Conservation (phyloP, 1,140 invertebrate genomes). For the Eulimnadia texana region DNA sequence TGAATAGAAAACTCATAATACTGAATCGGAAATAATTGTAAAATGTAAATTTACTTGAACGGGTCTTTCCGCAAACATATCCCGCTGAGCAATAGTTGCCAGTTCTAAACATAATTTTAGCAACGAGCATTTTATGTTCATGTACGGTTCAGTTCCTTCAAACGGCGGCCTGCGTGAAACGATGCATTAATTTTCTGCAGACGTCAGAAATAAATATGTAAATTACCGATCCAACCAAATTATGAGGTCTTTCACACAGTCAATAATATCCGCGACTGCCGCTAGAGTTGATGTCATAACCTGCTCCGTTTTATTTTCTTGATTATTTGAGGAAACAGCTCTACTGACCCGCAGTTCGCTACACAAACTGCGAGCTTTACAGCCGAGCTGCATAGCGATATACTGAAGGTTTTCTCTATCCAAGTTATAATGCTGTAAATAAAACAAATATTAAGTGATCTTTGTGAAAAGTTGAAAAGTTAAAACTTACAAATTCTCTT, state of each 20-base stretch:
- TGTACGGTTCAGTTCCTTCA: constrained; percentile 48
- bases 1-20: not conserved
- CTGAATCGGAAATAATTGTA: no score
- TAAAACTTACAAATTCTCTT: constrained; percentile 58
- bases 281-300: constrained; percentile 67
- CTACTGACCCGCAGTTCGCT: constrained; percentile 41
- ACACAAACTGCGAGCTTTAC: constrained; percentile 61
- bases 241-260: constrained; percentile 69
- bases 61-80: constrained; percentile 67
- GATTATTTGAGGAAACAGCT: constrained; percentile 39
- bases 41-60: constrained; percentile 36
- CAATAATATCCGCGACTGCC: constrained; percentile 65
- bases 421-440: constrained; percentile 64
- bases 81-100: constrained; percentile 69
- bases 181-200: constrained; percentile 7
- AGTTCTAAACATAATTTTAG: constrained; percentile 66
- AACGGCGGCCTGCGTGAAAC: constrained; percentile 44
- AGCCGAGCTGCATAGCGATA: constrained; percentile 65
- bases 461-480: not conserved
- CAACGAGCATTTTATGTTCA: constrained; percentile 47
- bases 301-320: constrained; percentile 28
- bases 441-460: not conserved
- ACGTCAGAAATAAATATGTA: not conserved
- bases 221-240: constrained; percentile 63
- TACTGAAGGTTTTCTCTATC: constrained; percentile 81